A percentile compares a stretch with the other conserved stretches of the same genome.
Conservation (phyloP, 1,140 invertebrate genomes). For the Cherax destructor region DNA sequence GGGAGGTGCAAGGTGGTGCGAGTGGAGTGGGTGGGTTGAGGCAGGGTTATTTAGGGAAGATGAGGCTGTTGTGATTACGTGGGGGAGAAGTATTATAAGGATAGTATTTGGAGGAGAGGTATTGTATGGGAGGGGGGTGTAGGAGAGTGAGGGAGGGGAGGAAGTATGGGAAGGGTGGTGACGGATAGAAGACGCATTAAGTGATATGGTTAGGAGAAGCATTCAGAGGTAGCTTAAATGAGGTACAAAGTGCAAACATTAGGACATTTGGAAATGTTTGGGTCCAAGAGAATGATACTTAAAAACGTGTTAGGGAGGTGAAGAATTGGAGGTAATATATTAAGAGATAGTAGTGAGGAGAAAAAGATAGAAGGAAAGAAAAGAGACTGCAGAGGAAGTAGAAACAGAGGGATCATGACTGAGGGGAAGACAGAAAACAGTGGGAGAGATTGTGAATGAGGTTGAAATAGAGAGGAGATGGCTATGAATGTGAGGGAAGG, state of each 20-base stretch:
- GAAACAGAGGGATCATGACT: too few species aligned
- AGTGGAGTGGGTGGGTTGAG: background rate
- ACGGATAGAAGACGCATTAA: too few species aligned
- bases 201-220: too few species aligned
- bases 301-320: background rate
- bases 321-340: background rate
- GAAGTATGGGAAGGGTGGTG: too few species aligned
- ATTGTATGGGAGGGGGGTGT: background rate
- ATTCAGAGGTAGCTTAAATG: too few species aligned
- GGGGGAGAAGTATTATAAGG: background rate
- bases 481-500: background rate
- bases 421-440: too few species aligned
- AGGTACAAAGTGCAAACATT: too few species aligned
- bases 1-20: background rate
- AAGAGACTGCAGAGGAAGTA: too few species aligned
- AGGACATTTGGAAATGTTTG: too few species aligned
- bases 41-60: background rate
- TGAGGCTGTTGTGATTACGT: background rate
- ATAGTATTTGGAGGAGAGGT: background rate
- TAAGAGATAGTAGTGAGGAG: background rate
- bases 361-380: background rate
- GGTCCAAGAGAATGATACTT: too few species aligned
- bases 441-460: background rate
- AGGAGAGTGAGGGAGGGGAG: background rate
- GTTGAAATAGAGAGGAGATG: background rate